phyloP scores from a whole-genome alignment of 1,140 invertebrate genomes.

The Phymorhynchus buccinoides region DNA sequence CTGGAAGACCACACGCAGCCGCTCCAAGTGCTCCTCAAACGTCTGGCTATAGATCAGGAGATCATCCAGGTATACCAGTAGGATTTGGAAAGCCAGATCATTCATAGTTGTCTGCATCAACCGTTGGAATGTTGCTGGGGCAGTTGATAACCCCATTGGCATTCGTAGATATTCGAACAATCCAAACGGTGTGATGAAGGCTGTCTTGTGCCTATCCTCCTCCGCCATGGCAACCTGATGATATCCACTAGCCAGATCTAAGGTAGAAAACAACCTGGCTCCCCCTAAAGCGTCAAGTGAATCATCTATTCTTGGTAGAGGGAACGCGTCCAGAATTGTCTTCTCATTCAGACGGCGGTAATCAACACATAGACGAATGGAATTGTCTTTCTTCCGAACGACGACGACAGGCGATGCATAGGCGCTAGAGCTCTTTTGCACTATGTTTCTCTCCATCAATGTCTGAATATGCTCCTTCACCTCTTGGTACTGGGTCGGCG shows the following conservation, averaged over 20 bases:
- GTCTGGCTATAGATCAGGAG: slow-evolving; percentile 48
- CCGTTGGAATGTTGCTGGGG: slow-evolving; percentile 57
- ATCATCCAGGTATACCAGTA: slow-evolving; percentile 55
- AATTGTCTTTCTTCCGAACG: slow-evolving; percentile 55
- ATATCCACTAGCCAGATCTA: slow-evolving; percentile 60
- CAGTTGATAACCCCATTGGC: slow-evolving; percentile 54
- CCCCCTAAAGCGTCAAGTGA: slow-evolving; percentile 44
- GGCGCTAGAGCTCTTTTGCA: slow-evolving; percentile 39
- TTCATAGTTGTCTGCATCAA: slow-evolving; percentile 51
- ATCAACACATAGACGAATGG: slow-evolving; percentile 55
- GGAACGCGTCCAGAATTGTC: slow-evolving; percentile 51
- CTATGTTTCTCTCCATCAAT: slow-evolving; percentile 39
- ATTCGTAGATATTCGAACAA: slow-evolving; percentile 51
- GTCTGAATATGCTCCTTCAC: slow-evolving; percentile 20
- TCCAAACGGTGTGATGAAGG: slow-evolving; percentile 47
- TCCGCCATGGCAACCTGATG: slow-evolving; percentile 70
- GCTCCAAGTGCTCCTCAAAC: slow-evolving; percentile 35
- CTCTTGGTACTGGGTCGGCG: neutral
- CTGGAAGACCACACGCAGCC: slow-evolving; percentile 52
- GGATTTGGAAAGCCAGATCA: slow-evolving; percentile 44
- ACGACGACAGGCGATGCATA: too few relatives aligned
- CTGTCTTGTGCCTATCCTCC: slow-evolving; percentile 47
- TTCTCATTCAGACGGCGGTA: slow-evolving; percentile 48
- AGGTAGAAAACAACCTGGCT: slow-evolving; percentile 52
- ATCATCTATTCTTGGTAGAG: slow-evolving; percentile 48